These are phyloP conservation scores for Upupa epops DNA, from an alignment of 2,113 vertebrate genomes.

Conservation along the genomic window DNA sequence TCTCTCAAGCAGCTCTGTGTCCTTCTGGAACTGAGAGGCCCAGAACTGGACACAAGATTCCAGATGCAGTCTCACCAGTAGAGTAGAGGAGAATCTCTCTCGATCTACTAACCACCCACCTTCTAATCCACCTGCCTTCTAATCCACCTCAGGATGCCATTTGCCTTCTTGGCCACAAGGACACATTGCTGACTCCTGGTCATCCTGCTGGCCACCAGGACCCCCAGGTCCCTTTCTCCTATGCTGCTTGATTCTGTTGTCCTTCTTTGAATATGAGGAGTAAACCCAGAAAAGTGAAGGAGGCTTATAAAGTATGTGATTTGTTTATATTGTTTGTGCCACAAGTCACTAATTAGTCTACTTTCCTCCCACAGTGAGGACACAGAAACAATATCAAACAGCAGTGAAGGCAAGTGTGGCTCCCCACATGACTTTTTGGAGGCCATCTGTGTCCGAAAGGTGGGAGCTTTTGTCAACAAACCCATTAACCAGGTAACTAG, in stretches of 20 bases:
- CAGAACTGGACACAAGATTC: no score
- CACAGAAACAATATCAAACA: conserved; percentile 82
- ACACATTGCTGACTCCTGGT: no score
- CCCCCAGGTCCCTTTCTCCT: no score
- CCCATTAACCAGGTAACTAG: conserved; percentile 86
- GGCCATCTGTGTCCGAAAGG: conserved; percentile 89
- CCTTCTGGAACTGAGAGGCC: no score
- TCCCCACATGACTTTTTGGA: conserved; percentile 85
- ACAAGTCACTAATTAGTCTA: background rate
- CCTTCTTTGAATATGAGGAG: background rate
- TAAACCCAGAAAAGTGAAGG: background rate
- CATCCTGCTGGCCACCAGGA: no score
- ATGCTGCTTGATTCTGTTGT: background rate
- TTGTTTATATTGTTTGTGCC: background rate
- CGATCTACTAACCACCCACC: no score
- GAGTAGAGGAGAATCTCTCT: no score
- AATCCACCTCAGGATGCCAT: no score
- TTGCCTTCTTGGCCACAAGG: no score
- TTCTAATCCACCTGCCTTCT: no score
- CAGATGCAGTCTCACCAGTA: no score
- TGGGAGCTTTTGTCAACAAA: conserved; percentile 96
- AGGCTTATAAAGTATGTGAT: background rate
- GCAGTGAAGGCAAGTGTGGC: conserved; percentile 78
- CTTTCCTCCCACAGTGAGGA: conserved; percentile 77
- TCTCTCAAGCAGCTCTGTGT: no score